phyloP scores from a whole-genome alignment of 2,113 vertebrate genomes.

The Ictalurus punctatus region DNA sequence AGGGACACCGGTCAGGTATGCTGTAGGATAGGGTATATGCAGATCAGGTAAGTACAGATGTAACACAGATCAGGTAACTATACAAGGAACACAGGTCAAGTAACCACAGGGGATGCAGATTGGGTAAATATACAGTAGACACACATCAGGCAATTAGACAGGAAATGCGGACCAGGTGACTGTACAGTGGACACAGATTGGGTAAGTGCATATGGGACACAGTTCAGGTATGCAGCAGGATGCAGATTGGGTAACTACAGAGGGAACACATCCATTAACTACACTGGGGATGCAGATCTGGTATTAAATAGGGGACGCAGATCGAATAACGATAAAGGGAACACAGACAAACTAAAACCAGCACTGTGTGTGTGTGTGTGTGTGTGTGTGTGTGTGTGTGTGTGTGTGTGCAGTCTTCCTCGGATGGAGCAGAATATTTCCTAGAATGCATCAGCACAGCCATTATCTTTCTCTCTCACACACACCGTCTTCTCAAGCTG shows the following conservation, averaged over 20 bases:
- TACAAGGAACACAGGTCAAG: too few species aligned
- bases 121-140: not conserved
- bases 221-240: not conserved
- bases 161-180: too few species aligned
- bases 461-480: not conserved
- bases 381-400: not conserved
- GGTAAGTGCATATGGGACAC: not conserved
- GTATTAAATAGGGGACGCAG: not conserved
- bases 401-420: not conserved
- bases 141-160: too few species aligned
- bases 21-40: too few species aligned
- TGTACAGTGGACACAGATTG: not conserved
- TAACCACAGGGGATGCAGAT: not conserved
- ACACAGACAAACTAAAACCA: not conserved
- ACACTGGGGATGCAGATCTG: not conserved
- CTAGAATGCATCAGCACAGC: conserved; percentile 17
- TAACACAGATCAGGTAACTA: too few species aligned
- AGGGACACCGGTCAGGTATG: too few species aligned
- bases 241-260: not conserved
- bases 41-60: not conserved
- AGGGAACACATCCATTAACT: not conserved
- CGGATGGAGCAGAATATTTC: not conserved
- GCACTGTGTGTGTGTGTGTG: not conserved
- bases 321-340: not conserved
- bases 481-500: not conserved